Percentiles rank a stretch among this genome's conserved stretches.
Conservation (phyloP, 2,888 invertebrate genomes). For the Drosophila nr. fundita region DNA sequence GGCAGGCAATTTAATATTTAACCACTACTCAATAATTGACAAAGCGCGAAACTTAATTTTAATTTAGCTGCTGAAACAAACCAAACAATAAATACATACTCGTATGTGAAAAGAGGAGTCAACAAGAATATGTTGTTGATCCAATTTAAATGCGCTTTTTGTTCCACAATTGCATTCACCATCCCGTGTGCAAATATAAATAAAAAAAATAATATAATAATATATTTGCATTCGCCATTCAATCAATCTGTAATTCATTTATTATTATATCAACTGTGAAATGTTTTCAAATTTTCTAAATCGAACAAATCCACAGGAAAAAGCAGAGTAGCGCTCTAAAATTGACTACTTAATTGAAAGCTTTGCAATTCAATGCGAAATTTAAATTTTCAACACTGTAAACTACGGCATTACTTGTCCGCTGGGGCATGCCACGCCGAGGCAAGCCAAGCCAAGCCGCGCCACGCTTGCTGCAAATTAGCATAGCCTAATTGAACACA, state of each 20-base stretch:
- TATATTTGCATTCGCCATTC: slow-evolving; percentile 25
- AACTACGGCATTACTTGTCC: slow-evolving; percentile 5
- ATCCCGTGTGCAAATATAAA: slow-evolving; percentile 32
- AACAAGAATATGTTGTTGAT: not conserved
- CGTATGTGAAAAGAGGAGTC: not conserved
- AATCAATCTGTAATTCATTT: slow-evolving; percentile 71
- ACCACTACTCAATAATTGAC: slow-evolving; percentile 28
- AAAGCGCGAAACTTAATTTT: slow-evolving; percentile 51
- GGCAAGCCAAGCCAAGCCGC: slow-evolving; percentile 1
- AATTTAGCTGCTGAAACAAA: slow-evolving; percentile 49
- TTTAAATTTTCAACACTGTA: slow-evolving; percentile 35
- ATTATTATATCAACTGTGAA: slow-evolving; percentile 64
- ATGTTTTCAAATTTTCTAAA: slow-evolving; percentile 48
- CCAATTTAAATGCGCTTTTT: slow-evolving; percentile 4
- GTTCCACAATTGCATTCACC: slow-evolving; percentile 21
- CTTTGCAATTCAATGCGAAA: not conserved
- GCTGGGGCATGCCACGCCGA: slow-evolving; percentile 15
- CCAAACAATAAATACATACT: slow-evolving; percentile 37
- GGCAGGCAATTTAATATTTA: slow-evolving; percentile 44
- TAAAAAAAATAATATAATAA: slow-evolving; percentile 26
- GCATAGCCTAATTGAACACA: slow-evolving; percentile 80
- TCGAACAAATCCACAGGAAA: slow-evolving; percentile 41
- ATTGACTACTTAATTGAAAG: slow-evolving; percentile 3
- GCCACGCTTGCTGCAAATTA: slow-evolving; percentile 67
- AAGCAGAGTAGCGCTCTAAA: not conserved